phyloP scores from a whole-genome alignment of 2,888 invertebrate genomes.

The Stomorhina lunata region DNA sequence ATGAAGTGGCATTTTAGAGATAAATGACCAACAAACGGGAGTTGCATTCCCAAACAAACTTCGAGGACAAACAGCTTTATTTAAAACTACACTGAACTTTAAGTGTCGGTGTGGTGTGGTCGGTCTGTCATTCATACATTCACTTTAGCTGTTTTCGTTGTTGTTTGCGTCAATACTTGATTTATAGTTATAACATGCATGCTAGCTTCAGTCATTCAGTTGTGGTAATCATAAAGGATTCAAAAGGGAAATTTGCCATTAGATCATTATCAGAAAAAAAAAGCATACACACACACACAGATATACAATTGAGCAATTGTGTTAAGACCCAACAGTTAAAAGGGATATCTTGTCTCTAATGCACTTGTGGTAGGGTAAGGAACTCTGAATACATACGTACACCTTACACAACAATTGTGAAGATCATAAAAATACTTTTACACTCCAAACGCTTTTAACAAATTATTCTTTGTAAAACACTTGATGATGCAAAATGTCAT shows the following conservation, averaged over 20 bases:
- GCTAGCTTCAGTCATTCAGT: not conserved
- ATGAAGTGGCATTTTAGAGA: conserved; percentile 34
- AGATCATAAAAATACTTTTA: no score
- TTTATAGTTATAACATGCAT: not conserved
- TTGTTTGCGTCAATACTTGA: not conserved
- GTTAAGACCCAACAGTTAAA: no score
- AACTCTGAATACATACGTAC: no score
- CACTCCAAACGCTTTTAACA: no score
- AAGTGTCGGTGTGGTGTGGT: not conserved
- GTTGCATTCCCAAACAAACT: conserved; percentile 30
- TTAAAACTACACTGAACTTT: conserved; percentile 23
- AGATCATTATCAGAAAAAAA: not conserved
- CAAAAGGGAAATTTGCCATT: conserved; percentile 34
- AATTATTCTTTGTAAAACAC: no score
- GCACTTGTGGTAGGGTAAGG: no score
- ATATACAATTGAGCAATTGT: no score
- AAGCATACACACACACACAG: not conserved
- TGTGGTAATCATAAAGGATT: conserved; percentile 26
- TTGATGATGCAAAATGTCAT: no score
- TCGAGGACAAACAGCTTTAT: conserved; percentile 26
- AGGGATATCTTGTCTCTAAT: no score
- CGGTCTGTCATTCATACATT: no score
- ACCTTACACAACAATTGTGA: no score
- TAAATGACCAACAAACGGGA: conserved; percentile 42
- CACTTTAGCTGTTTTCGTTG: not conserved